These are phyloP conservation scores for Hypena proboscidalis DNA, from an alignment of 2,888 invertebrate genomes.

Conservation along the genomic window DNA sequence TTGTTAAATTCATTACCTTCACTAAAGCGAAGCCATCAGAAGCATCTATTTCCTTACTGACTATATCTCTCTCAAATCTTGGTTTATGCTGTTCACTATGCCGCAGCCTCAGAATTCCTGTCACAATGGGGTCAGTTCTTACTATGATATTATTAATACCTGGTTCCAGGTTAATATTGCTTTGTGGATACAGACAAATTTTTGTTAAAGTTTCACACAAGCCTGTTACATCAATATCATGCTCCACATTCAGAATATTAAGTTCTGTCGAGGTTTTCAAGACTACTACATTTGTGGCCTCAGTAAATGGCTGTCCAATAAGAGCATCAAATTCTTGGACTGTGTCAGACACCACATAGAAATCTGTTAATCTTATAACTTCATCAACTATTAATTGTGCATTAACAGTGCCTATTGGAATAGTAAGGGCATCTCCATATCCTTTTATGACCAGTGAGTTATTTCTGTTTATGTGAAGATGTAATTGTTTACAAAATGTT, in stretches of 20 bases:
- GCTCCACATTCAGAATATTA: slow-evolving; percentile 12
- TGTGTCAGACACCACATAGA: too few relatives aligned
- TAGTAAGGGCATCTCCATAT: too few relatives aligned
- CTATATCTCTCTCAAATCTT: slow-evolving; percentile 11
- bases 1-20: slow-evolving; percentile 15
- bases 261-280: slow-evolving; percentile 18
- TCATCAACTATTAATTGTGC: too few relatives aligned
- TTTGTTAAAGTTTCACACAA: slow-evolving; percentile 12
- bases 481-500: too few relatives aligned
- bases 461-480: too few relatives aligned
- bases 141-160: slow-evolving; percentile 20
- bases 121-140: slow-evolving; percentile 9
- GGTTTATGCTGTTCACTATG: slow-evolving; percentile 18
- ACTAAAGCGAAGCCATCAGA: slow-evolving; percentile 10
- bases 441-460: too few relatives aligned
- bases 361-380: slow-evolving; percentile 20
- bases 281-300: slow-evolving; percentile 15
- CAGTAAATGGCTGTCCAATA: too few relatives aligned
- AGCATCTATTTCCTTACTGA: slow-evolving; percentile 6
- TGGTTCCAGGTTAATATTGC: slow-evolving; percentile 2
- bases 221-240: slow-evolving; percentile 5
- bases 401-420: too few relatives aligned
- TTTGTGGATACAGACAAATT: slow-evolving; percentile 7
- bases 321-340: too few relatives aligned
- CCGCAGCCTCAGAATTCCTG: slow-evolving; percentile 4